Evolutionary conservation across 2,797 vertebrate genomes (phyloP).

Genomic region (Cottoperca gobio): DNA sequence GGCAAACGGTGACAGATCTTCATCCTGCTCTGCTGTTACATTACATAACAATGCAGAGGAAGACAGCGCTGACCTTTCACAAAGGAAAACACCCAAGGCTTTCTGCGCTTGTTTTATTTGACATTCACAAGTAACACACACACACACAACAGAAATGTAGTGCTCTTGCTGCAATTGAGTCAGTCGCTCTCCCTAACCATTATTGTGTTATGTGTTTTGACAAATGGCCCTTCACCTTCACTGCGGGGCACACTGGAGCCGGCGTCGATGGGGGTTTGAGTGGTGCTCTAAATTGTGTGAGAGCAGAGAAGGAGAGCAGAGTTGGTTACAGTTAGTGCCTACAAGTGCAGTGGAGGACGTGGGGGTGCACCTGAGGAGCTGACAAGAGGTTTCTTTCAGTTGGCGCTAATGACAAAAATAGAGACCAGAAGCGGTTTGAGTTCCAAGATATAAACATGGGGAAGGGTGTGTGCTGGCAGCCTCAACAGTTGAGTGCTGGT

Average conservation of each 20-base stretch:
- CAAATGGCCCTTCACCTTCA: slow-evolving; percentile 59
- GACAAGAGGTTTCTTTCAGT: slow-evolving; percentile 50
- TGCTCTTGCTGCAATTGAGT: slow-evolving; percentile 34
- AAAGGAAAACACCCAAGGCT: slow-evolving; percentile 35
- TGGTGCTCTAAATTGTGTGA: slow-evolving; percentile 49
- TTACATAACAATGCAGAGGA: slow-evolving; percentile 56
- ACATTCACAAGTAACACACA: slow-evolving; percentile 62
- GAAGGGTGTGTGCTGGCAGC: slow-evolving; percentile 51
- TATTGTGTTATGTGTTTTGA: slow-evolving; percentile 58
- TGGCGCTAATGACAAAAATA: slow-evolving; percentile 47
- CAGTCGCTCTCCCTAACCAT: slow-evolving; percentile 42
- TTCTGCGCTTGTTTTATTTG: slow-evolving; percentile 75
- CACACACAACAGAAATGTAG: slow-evolving; percentile 55
- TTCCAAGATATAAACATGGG: slow-evolving; percentile 35
- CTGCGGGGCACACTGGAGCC: slow-evolving; percentile 32
- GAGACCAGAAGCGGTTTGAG: slow-evolving; percentile 36
- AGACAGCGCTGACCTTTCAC: slow-evolving; percentile 39
- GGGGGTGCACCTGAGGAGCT: slow-evolving; percentile 66
- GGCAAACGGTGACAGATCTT: slow-evolving; percentile 47
- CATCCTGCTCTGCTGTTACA: slow-evolving; percentile 23
- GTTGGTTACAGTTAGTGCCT: slow-evolving; percentile 50
- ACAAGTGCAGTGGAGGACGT: slow-evolving; percentile 47
- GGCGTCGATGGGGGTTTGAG: slow-evolving; percentile 31
- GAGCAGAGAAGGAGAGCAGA: slow-evolving; percentile 32
- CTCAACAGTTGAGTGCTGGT: slow-evolving; percentile 37